Percentiles rank a stretch among this genome's conserved stretches.
Conservation (phyloP, 37 sponge, comb jelly and placozoan genomes). For the Aplysina aerophoba region DNA sequence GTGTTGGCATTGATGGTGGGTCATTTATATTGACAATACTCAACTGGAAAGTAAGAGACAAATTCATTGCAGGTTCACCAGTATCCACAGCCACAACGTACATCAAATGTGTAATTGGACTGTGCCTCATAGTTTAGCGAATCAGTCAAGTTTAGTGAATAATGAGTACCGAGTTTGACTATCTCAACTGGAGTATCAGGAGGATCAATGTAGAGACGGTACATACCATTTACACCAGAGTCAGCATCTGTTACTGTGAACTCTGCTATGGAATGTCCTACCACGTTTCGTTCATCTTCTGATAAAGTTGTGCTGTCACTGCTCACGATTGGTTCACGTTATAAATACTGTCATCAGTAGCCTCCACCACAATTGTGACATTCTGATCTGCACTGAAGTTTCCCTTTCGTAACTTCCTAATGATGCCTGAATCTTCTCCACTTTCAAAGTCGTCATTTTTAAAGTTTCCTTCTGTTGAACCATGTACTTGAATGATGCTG, state of each 20-base stretch:
- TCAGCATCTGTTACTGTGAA: slow-evolving; percentile 13
- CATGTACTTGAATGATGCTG: background rate
- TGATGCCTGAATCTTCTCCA: background rate
- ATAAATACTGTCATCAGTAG: slow-evolving; percentile 5
- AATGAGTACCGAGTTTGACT: background rate
- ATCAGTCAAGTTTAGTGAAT: background rate
- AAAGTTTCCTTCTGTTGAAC: slow-evolving; percentile 5
- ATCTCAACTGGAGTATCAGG: background rate
- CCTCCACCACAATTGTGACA: slow-evolving; percentile 13
- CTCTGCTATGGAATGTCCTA: background rate
- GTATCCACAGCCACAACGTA: slow-evolving; percentile 39
- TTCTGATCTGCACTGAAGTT: slow-evolving; percentile 29
- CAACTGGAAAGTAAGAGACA: background rate
- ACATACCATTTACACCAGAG: background rate
- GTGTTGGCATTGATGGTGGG: too few species aligned
- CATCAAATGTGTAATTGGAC: slow-evolving; percentile 41
- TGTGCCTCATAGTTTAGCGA: slow-evolving; percentile 42
- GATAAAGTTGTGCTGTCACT: background rate
- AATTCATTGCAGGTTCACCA: slow-evolving; percentile 28
- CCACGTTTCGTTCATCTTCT: background rate
- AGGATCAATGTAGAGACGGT: background rate
- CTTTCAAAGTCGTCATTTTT: background rate
- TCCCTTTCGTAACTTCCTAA: background rate
- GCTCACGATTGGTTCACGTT: background rate
- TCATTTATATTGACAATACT: slow-evolving; percentile 48